phyloP scores from a whole-genome alignment of 2,888 invertebrate genomes.

The Diaprepes abbreviatus region DNA sequence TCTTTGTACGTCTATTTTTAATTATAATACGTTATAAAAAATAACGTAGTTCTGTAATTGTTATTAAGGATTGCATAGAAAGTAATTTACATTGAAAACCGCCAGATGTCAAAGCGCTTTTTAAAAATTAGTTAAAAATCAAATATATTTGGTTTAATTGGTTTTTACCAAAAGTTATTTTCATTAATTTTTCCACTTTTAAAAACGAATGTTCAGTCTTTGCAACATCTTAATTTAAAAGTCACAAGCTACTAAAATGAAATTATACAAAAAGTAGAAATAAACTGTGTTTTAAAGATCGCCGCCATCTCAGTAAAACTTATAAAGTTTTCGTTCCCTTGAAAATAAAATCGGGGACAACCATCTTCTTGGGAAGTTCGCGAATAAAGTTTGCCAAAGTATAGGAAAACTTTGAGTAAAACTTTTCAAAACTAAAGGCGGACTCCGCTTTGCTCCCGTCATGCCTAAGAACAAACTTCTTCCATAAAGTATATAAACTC shows the following conservation, averaged over 20 bases:
- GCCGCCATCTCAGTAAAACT: slow-evolving; percentile 37
- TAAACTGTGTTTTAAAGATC: slow-evolving; percentile 46
- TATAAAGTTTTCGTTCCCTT: slow-evolving; percentile 37
- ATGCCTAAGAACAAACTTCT: slow-evolving; percentile 64
- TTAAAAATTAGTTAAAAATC: too few relatives aligned
- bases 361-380: slow-evolving; percentile 37
- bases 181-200: too few relatives aligned
- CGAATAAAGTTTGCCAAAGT: slow-evolving; percentile 50
- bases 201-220: too few relatives aligned
- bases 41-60: too few relatives aligned
- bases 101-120: too few relatives aligned
- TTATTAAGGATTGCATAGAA: too few relatives aligned
- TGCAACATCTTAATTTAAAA: slow-evolving; percentile 12
- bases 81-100: too few relatives aligned
- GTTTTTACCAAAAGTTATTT: too few relatives aligned
- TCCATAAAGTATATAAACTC: slow-evolving; percentile 70
- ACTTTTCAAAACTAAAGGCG: slow-evolving; percentile 56
- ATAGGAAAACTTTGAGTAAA: slow-evolving; percentile 48
- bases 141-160: too few relatives aligned
- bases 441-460: slow-evolving; percentile 41
- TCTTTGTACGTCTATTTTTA: too few relatives aligned
- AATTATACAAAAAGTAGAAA: slow-evolving; percentile 27
- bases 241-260: slow-evolving; percentile 22
- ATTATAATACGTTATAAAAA: too few relatives aligned
- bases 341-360: slow-evolving; percentile 48